These are phyloP conservation scores for Theretra japonica DNA, from an alignment of 2,888 invertebrate genomes.

Conservation along the genomic window DNA sequence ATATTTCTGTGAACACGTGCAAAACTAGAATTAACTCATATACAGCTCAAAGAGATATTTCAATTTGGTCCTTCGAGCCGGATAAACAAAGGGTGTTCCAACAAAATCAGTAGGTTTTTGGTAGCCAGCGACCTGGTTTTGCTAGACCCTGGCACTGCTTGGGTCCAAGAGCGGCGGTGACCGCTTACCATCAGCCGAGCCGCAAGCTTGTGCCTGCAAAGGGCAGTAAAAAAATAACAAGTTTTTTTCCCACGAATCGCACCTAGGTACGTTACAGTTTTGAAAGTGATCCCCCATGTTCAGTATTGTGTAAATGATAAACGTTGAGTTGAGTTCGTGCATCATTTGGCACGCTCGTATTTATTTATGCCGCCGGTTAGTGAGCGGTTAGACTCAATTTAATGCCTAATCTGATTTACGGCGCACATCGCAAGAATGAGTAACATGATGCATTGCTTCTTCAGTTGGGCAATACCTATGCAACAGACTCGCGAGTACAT, in stretches of 20 bases:
- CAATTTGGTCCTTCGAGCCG: constrained; percentile 5
- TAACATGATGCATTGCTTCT: constrained; percentile 42
- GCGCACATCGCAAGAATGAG: constrained; percentile 42
- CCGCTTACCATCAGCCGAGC: no score
- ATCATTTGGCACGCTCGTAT: constrained; percentile 71
- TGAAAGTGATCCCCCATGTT: constrained; percentile 36
- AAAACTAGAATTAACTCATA: no score
- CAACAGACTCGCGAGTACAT: background rate
- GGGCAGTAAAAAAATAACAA: no score
- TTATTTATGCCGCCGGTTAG: constrained; percentile 72
- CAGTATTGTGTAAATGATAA: constrained; percentile 64
- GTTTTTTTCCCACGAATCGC: constrained; percentile 18
- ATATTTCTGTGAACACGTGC: background rate
- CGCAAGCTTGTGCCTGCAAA: no score
- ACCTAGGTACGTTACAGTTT: constrained; percentile 23
- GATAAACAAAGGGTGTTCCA: background rate
- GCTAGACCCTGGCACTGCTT: no score
- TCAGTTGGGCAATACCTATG: constrained; percentile 28
- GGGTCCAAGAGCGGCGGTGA: no score
- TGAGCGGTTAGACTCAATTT: constrained; percentile 70
- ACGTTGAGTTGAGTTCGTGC: constrained; percentile 67
- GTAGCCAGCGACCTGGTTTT: no score
- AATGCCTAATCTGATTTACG: constrained; percentile 74
- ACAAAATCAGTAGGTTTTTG: no score
- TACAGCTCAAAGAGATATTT: background rate